These are phyloP conservation scores for Amazona vittata DNA, from an alignment of 2,113 vertebrate genomes.

Conservation along the genomic window DNA sequence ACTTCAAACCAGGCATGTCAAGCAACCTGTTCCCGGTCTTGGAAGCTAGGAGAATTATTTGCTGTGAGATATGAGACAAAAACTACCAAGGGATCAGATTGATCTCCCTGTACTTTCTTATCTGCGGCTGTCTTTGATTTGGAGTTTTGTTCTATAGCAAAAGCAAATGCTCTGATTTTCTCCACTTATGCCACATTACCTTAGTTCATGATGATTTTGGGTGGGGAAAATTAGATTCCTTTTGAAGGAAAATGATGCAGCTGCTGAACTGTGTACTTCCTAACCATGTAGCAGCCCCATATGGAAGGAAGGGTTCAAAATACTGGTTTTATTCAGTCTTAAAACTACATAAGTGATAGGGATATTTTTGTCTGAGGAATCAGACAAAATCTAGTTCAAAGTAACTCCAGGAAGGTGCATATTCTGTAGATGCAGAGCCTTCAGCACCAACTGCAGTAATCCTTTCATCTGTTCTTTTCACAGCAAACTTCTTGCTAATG, in stretches of 20 bases:
- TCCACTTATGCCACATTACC: background rate
- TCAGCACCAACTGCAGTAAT: background rate
- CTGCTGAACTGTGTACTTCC: background rate
- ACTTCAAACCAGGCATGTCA: background rate
- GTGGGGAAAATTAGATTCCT: background rate
- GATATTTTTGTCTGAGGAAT: background rate
- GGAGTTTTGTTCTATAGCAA: background rate
- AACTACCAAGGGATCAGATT: background rate
- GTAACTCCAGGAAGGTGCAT: background rate
- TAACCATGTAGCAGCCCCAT: fast-evolving
- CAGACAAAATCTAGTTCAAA: background rate
- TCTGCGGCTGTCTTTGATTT: background rate
- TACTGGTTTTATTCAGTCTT: background rate
- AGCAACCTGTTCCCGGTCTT: background rate
- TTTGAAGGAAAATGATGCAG: background rate
- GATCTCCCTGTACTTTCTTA: background rate
- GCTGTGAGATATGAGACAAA: background rate
- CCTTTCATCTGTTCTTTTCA: background rate
- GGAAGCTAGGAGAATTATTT: background rate
- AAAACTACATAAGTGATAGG: background rate
- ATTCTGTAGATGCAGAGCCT: background rate
- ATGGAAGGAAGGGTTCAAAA: background rate
- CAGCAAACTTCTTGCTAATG: background rate
- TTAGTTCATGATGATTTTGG: background rate
- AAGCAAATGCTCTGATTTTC: background rate